Evolutionary conservation across 2,888 invertebrate species (phyloP).

Genomic region (Meandrusa payeni): DNA sequence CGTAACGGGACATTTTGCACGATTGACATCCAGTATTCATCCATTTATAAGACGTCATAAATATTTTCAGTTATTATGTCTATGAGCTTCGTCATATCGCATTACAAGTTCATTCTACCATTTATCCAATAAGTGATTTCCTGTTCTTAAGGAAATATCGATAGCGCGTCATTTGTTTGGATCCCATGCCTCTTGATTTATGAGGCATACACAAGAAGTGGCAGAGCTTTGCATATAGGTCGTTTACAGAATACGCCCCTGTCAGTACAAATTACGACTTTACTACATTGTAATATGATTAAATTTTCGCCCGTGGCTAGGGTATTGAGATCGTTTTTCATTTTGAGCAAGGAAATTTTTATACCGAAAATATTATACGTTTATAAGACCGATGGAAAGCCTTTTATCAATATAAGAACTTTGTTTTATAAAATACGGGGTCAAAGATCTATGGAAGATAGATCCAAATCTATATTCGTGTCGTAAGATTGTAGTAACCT

Average conservation of each 20-base stretch:
- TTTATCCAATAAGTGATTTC: too few species aligned
- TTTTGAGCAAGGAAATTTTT: background rate
- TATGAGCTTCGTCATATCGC: too few species aligned
- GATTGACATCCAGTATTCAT: too few species aligned
- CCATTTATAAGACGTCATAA: too few species aligned
- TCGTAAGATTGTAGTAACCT: too few species aligned
- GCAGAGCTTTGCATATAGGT: conserved; percentile 16
- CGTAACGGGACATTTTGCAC: too few species aligned
- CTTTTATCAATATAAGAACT: conserved; percentile 4
- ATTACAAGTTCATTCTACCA: too few species aligned
- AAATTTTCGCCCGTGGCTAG: background rate
- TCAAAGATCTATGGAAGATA: too few species aligned
- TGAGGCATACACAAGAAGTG: conserved; percentile 20
- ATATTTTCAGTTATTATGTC: too few species aligned
- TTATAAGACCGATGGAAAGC: conserved; percentile 1
- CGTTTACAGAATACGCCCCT: background rate
- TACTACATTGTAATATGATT: background rate
- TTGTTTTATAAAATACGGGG: too few species aligned
- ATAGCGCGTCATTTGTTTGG: conserved; percentile 13
- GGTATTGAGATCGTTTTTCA: background rate
- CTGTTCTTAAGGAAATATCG: conserved; percentile 3
- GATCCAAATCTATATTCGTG: too few species aligned
- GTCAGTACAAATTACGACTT: background rate
- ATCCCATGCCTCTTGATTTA: conserved; percentile 21
- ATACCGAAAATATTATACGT: background rate